These are phyloP conservation scores for Mastomys coucha DNA, from an alignment of 2,113 vertebrate genomes.

Conservation along the genomic window DNA sequence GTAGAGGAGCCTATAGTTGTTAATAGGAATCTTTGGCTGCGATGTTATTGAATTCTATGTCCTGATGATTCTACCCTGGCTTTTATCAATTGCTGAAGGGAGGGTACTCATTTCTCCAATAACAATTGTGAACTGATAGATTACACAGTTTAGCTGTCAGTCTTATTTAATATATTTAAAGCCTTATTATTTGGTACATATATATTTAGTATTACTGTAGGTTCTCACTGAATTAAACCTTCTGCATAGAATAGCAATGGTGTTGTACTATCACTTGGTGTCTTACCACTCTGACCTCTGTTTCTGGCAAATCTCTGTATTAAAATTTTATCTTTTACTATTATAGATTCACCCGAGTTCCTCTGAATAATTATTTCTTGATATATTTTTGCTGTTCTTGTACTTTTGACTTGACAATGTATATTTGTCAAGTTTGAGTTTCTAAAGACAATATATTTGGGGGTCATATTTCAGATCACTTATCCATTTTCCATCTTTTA, in stretches of 20 bases:
- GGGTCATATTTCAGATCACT: neutral
- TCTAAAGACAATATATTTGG: neutral
- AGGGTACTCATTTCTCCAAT: neutral
- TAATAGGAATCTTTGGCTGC: neutral
- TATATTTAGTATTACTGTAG: neutral
- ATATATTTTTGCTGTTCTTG: neutral
- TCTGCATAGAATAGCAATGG: neutral
- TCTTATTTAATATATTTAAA: neutral
- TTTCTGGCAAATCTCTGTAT: neutral
- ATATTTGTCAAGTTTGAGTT: neutral
- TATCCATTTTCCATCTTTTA: neutral
- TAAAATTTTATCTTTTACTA: neutral
- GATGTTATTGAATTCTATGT: neutral
- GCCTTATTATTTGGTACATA: neutral
- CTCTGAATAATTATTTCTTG: neutral
- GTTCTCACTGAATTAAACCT: neutral
- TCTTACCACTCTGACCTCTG: neutral
- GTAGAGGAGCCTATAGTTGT: neutral
- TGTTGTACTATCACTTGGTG: neutral
- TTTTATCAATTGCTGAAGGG: neutral
- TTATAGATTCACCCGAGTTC: neutral
- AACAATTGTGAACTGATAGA: neutral
- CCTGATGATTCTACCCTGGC: neutral
- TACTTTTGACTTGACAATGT: neutral
- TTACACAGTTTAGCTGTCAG: neutral